Percentiles rank a stretch among this genome's conserved stretches.
Conservation (phyloP, 2,797 vertebrate species). For the Cheirogaleus major region DNA sequence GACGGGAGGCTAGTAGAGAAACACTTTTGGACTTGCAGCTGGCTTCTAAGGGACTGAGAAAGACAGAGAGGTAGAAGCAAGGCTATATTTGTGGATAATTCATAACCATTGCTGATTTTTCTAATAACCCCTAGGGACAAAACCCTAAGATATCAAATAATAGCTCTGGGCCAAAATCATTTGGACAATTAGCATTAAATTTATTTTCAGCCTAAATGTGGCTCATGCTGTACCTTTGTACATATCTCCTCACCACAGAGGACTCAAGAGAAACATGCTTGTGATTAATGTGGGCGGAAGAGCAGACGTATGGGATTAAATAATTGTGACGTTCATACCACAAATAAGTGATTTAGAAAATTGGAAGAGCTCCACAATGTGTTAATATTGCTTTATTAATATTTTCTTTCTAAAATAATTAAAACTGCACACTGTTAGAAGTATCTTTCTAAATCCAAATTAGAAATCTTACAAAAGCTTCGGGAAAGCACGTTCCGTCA, state of each 20-base stretch:
- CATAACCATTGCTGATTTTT: not conserved
- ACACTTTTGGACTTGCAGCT: not conserved
- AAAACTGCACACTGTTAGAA: not conserved
- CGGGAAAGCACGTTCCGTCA: not conserved
- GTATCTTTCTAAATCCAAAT: not conserved
- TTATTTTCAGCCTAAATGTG: not conserved
- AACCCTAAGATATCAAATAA: not conserved
- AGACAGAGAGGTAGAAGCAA: not conserved
- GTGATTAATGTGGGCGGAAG: not conserved
- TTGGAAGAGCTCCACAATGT: not conserved
- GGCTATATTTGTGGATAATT: no score
- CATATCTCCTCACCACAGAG: not conserved
- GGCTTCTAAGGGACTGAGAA: not conserved
- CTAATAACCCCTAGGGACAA: not conserved
- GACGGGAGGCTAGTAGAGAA: not conserved
- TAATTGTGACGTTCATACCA: not conserved
- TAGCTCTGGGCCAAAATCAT: not conserved
- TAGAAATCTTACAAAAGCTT: not conserved
- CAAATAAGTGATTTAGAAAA: not conserved
- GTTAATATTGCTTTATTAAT: not conserved
- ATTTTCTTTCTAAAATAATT: not conserved
- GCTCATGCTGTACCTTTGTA: not conserved
- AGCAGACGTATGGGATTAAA: not conserved
- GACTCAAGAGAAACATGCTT: not conserved
- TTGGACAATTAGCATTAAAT: not conserved